Base-by-base conservation (phyloP, 2,888 invertebrate species). In the Drosophila seclusa region DNA sequence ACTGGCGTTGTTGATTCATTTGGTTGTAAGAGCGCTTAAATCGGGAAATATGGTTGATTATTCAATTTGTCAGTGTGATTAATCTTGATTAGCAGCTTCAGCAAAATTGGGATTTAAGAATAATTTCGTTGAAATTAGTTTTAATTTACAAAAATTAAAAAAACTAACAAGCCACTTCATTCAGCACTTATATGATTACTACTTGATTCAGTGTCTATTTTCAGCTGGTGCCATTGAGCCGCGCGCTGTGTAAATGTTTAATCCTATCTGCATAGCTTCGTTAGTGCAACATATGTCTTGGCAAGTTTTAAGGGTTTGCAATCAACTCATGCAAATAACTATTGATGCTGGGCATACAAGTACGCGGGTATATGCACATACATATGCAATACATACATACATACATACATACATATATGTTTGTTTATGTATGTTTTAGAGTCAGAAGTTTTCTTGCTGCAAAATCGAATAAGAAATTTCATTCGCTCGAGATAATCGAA, bases 381-480 rank as follows among this genome's bases (percentile, higher is more conserved):
- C 18, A 57, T 49, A n/a, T 2, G 32, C 42, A 10, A 16, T 24
- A 34, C 18, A 18, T 29, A 21, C 13, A 18, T 29, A 21, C 13
- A 50, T 21, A 18, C 13, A 48, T 38, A 27, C 2, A 8, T 34
- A 21, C 5, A 40, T 13, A 29, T 13, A 13, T 42, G 16, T 29
- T 27, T 40, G 21, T 34, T 24, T 71, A 45, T 31, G 34, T 49
- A 31, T 50, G 29, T 11, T 24, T 38, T 29, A 58, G 59, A 61
- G 76, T 60, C 48, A 48, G 48, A 67, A 67, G 45, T 68, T 58
- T 63, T 64, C 68, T 68, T 62, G 68, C 73, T 73, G 70, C 69
- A 70, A 83, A 90, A 90, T 86, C 84, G 83, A 85, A 90, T 85
- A 89, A 89, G 87, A 86, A 90, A 89, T 90, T 90, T 73, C 90